phyloP scores from a whole-genome alignment of 1,140 invertebrate species.

The Chlorops oryzae region DNA sequence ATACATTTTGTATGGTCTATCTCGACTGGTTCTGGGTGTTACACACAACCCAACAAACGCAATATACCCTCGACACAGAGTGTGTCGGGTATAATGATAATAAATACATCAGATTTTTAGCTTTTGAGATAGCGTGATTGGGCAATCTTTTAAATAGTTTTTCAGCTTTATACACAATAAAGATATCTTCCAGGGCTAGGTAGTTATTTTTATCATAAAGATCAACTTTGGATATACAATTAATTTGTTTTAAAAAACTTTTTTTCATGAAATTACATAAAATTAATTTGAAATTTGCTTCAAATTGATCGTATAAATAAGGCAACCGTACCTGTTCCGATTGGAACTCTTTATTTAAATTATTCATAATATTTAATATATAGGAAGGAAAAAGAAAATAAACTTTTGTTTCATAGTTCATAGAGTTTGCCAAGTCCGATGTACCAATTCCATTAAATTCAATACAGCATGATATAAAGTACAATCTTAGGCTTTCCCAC shows the following conservation, averaged over 20 bases:
- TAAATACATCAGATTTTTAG: background rate
- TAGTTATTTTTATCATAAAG: background rate
- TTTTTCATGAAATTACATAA: constrained; percentile 5
- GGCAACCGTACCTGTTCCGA: constrained; percentile 7
- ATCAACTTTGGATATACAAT: background rate
- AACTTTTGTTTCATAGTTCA: background rate
- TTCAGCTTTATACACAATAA: constrained; percentile 11
- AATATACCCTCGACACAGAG: no score
- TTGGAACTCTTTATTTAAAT: constrained; percentile 10
- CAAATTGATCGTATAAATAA: constrained; percentile 2
- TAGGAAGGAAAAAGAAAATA: constrained; percentile 8
- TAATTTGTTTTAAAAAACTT: constrained; percentile 2
- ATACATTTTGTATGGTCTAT: no score
- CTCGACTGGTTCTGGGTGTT: no score
- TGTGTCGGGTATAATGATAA: no score
- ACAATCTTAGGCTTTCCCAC: constrained; percentile 3
- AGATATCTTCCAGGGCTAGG: constrained; percentile 4
- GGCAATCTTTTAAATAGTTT: background rate
- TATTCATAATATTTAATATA: constrained; percentile 9
- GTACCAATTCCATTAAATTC: constrained; percentile 5
- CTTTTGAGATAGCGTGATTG: background rate
- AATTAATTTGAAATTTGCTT: constrained; percentile 11
- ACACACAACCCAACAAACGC: no score
- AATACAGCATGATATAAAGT: background rate
- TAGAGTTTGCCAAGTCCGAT: background rate